A percentile compares a stretch with the other conserved stretches of the same genome.
Evolutionary conservation across 2,888 invertebrate genomes (phyloP).

Genomic region (Drosophila colorata): DNA sequence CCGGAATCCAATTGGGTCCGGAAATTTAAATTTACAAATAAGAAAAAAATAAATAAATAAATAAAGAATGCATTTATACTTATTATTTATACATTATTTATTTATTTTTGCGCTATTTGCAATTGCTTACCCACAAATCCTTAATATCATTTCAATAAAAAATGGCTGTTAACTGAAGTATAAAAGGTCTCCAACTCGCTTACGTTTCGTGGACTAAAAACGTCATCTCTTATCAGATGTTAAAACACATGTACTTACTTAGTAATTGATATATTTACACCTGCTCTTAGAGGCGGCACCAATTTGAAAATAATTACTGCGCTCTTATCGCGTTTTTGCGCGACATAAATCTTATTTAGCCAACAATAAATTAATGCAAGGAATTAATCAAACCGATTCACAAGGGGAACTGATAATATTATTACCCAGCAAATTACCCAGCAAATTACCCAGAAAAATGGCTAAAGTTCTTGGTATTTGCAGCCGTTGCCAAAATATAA

Average conservation of each 20-base stretch:
- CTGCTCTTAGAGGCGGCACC: slow-evolving; percentile 18
- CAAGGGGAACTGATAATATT: not conserved
- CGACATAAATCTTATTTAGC: slow-evolving; percentile 23
- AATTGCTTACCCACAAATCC: too few species aligned
- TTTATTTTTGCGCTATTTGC: not conserved
- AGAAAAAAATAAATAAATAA: too few species aligned
- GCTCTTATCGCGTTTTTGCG: slow-evolving; percentile 21
- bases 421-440: too few species aligned
- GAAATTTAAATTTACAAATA: too few species aligned
- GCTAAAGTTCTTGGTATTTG: not conserved
- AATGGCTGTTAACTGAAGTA: not conserved
- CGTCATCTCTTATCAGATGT: slow-evolving; percentile 16
- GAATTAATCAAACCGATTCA: not conserved
- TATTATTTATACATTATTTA: too few species aligned
- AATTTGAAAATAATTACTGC: slow-evolving; percentile 40
- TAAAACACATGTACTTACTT: slow-evolving; percentile 7
- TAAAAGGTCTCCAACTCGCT: not conserved
- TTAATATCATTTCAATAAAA: not conserved
- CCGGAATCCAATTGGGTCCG: too few species aligned
- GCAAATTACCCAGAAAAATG: not conserved
- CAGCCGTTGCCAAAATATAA: too few species aligned
- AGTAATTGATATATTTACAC: slow-evolving; percentile 38
- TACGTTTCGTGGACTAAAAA: not conserved
- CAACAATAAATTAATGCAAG: slow-evolving; percentile 13
- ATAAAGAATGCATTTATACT: too few species aligned